Conservation (phyloP, 2,888 invertebrate species). For the Drosophila anomalata region DNA sequence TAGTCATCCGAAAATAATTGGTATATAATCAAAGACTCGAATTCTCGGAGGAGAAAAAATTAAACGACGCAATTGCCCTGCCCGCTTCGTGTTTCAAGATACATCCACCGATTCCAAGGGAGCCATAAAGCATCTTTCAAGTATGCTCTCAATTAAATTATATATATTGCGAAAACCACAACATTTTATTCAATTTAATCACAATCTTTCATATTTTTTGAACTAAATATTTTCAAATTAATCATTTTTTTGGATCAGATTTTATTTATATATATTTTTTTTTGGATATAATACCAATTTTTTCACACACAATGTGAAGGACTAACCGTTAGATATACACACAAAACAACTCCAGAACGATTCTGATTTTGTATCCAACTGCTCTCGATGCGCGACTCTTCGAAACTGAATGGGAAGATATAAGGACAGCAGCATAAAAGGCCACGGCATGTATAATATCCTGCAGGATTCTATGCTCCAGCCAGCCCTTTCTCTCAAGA, state of each 20-base stretch:
- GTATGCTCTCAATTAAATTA: not conserved
- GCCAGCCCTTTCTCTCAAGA: constrained; percentile 24
- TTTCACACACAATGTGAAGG: constrained; percentile 19
- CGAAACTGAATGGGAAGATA: constrained; percentile 63
- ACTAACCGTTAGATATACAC: constrained; percentile 77
- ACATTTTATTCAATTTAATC: not conserved
- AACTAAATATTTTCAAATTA: not conserved
- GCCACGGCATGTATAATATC: constrained; percentile 58
- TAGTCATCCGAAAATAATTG: constrained; percentile 3
- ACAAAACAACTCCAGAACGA: constrained; percentile 55
- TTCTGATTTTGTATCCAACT: constrained; percentile 61
- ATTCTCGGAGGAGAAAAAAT: constrained; percentile 9
- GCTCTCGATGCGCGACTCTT: constrained; percentile 77
- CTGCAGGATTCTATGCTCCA: constrained; percentile 68
- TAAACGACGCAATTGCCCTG: constrained; percentile 14
- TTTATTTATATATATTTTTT: not conserved
- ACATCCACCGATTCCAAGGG: constrained; percentile 5
- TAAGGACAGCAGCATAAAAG: constrained; percentile 66
- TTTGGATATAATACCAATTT: not conserved
- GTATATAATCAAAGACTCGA: constrained; percentile 3
- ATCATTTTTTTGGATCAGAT: not conserved
- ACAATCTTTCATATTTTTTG: not conserved
- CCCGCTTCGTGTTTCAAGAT: constrained; percentile 6
- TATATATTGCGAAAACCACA: not conserved
- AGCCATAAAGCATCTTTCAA: not conserved